These are phyloP conservation scores for Ciconia boyciana DNA, from an alignment of 2,113 vertebrate genomes.

Conservation along the genomic window DNA sequence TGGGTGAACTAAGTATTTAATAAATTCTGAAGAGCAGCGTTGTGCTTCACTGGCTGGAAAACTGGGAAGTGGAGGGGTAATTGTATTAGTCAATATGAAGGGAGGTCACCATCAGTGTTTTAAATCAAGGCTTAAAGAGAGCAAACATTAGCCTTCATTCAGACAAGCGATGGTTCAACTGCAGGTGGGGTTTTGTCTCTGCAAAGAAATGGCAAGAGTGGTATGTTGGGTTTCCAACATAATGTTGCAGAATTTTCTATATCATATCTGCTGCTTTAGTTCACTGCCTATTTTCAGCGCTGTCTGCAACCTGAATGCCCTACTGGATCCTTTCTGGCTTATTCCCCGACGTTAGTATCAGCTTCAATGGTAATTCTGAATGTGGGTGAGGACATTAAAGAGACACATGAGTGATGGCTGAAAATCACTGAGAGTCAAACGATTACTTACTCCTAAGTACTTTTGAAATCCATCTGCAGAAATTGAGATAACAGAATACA, in stretches of 20 bases:
- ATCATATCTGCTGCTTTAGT: background rate
- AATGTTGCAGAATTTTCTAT: background rate
- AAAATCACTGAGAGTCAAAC: background rate
- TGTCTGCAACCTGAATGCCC: background rate
- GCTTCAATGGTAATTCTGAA: background rate
- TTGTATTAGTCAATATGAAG: background rate
- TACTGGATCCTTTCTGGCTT: background rate
- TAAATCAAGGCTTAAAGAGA: background rate
- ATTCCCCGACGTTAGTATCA: background rate
- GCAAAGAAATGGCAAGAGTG: background rate
- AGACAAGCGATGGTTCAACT: fast-evolving
- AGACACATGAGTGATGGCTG: background rate
- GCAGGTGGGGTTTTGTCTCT: background rate
- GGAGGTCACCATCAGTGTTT: background rate
- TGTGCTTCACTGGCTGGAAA: background rate
- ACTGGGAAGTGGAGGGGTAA: background rate
- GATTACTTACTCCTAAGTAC: background rate
- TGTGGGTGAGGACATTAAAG: background rate
- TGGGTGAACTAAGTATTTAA: background rate
- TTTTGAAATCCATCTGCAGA: slow-evolving; percentile 27
- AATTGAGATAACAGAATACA: slow-evolving; percentile 5
- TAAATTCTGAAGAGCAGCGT: background rate
- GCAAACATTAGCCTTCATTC: background rate
- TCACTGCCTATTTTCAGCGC: background rate
- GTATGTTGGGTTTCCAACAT: background rate